Evolutionary conservation across 1,140 invertebrate genomes (phyloP), one percentile per base, ranked within the genome.

Genomic region (Rhyzopertha dominica): DNA sequence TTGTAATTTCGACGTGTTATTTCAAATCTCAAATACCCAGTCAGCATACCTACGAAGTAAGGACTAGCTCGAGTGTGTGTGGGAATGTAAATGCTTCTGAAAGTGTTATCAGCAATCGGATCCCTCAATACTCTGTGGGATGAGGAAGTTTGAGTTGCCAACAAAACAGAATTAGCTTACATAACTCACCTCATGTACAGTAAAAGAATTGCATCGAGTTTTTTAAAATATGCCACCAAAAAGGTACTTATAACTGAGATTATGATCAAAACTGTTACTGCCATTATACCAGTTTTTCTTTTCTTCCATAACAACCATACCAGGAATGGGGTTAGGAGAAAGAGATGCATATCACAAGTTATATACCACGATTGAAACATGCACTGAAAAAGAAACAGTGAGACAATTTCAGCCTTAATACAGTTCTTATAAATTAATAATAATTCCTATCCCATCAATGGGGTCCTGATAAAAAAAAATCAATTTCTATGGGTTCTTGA

Each of bases 321-420:
- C 46, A 92, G 73, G 9, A 88, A 65, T 1, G 87, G 84, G 13
- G 84, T 81, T 1, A 90, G 63, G 45, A 89, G 70, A 63, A 89
- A 90, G 40, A 91, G 73, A 63, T 92, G 88, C 34, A 89, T 89
- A 60, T 93, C 89, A 46, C 88, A 87, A 2, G 88, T 82, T 38
- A 95, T 68, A 57, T 92, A 94, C 90, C 90, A 95, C 0, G 87
- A 84, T 75, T 89, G 87, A 36, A 85, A 85, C 77, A 94, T 86
- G 61, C 90, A 93, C 87, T 90, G 66, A 8, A 54, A 55, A 45
- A 44, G 46, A 55, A 14, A 47, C 48, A 4, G 19, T 19, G 9
- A 47, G 39, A n/a, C n/a, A n/a, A n/a, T n/a, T n/a, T n/a, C n/a
- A n/a, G n/a, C n/a, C n/a, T n/a, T n/a, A n/a, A n/a, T n/a, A n/a